These are phyloP conservation scores for Congeria kusceri DNA, from an alignment of 2,888 invertebrate genomes.

Conservation along the genomic window DNA sequence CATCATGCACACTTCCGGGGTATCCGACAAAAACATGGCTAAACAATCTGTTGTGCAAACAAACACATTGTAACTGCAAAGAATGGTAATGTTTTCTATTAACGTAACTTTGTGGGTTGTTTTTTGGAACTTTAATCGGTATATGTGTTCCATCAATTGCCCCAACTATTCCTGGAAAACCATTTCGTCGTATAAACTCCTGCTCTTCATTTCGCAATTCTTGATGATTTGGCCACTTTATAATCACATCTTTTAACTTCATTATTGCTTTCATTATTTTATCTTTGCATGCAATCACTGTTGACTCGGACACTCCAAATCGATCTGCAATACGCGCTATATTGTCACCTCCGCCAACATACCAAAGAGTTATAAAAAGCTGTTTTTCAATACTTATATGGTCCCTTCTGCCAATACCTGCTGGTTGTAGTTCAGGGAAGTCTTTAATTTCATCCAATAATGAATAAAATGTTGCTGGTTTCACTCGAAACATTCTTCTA, in stretches of 20 bases:
- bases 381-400: not conserved
- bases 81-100: not conserved
- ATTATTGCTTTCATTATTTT: not conserved
- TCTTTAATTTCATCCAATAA: not conserved
- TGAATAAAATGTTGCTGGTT: not conserved
- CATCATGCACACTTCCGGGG: not conserved
- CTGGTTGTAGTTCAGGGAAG: not conserved
- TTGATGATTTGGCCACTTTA: slow-evolving; percentile 1
- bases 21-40: slow-evolving; percentile 1
- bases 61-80: not conserved
- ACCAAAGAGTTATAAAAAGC: not conserved
- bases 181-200: not conserved
- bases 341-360: not conserved
- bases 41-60: not conserved
- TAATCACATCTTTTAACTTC: not conserved
- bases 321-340: not conserved
- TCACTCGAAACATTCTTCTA: not conserved
- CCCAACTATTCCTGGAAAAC: not conserved
- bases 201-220: not conserved
- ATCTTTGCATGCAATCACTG: not conserved
- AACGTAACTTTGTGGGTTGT: not conserved
- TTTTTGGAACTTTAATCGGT: not conserved
- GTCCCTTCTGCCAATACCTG: not conserved
- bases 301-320: not conserved
- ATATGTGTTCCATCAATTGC: slow-evolving; percentile 2